Evolutionary conservation across 1,140 invertebrate genomes (phyloP).

Genomic region (Diploscapter pachys): DNA sequence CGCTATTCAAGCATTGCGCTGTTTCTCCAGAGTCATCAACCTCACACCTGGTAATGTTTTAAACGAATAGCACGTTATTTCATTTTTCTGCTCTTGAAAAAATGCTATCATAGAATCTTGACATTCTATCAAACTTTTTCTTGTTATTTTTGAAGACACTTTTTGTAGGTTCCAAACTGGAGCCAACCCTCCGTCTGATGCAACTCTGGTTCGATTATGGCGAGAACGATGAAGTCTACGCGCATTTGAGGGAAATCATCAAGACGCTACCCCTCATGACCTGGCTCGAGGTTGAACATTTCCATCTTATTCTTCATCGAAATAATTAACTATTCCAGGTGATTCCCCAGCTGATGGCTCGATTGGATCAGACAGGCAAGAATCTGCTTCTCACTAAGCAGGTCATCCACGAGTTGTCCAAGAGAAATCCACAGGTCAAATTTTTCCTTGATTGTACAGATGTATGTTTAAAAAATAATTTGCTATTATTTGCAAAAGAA

Average conservation of each 20-base stretch:
- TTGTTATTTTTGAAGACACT: no score
- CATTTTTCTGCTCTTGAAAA: no score
- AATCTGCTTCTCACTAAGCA: constrained; percentile 87
- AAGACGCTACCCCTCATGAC: constrained; percentile 91
- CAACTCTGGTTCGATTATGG: constrained; percentile 85
- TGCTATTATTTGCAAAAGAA: no score
- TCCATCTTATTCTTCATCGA: neutral
- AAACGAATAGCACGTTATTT: no score
- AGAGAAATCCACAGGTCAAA: constrained; percentile 67
- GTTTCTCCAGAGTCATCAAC: no score
- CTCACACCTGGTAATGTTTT: no score
- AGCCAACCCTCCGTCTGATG: constrained; percentile 87
- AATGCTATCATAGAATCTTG: no score
- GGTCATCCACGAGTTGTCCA: constrained; percentile 86
- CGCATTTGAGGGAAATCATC: constrained; percentile 85
- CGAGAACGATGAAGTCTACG: constrained; percentile 84
- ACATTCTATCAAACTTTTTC: no score
- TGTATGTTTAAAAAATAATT: neutral
- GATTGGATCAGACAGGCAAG: constrained; percentile 86
- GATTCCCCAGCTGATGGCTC: constrained; percentile 94
- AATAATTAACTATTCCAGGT: constrained; percentile 63
- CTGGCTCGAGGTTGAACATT: constrained; percentile 76
- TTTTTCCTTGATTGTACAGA: constrained; percentile 64
- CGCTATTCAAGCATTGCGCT: no score
- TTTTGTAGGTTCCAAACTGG: constrained; percentile 79